Percentiles rank a stretch among this genome's conserved stretches.
Evolutionary conservation across 1,140 invertebrate species (phyloP).

Genomic region (Lucilia sericata): DNA sequence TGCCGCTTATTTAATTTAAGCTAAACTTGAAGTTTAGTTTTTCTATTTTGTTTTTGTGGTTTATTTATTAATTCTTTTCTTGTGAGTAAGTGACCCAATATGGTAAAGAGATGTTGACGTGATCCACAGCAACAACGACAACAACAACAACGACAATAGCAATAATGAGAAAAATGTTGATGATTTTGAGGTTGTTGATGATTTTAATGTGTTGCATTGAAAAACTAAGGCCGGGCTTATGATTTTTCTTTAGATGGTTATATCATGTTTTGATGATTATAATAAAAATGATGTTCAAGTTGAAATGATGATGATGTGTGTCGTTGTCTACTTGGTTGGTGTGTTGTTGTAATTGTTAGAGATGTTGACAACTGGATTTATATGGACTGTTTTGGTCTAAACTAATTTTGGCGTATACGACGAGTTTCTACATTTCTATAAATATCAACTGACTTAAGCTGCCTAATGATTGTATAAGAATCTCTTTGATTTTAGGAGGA

Average conservation of each 20-base stretch:
- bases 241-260: neutral
- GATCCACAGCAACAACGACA: neutral
- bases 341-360: neutral
- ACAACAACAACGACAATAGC: neutral
- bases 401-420: constrained; percentile 18
- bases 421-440: neutral
- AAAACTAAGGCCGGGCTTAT: constrained; percentile 1
- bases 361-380: neutral
- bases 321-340: neutral
- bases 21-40: constrained; percentile 23
- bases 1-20: neutral
- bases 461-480: neutral
- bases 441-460: neutral
- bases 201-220: neutral
- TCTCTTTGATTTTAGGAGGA: neutral
- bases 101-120: constrained; percentile 5
- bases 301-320: too few species aligned
- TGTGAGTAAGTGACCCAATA: neutral
- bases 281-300: neutral
- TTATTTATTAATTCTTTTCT: neutral
- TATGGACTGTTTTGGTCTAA: neutral
- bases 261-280: neutral
- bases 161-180: neutral
- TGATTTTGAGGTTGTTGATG: neutral
- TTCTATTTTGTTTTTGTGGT: neutral